Conservation (phyloP, 2,888 invertebrate species). For the Muscina levida region DNA sequence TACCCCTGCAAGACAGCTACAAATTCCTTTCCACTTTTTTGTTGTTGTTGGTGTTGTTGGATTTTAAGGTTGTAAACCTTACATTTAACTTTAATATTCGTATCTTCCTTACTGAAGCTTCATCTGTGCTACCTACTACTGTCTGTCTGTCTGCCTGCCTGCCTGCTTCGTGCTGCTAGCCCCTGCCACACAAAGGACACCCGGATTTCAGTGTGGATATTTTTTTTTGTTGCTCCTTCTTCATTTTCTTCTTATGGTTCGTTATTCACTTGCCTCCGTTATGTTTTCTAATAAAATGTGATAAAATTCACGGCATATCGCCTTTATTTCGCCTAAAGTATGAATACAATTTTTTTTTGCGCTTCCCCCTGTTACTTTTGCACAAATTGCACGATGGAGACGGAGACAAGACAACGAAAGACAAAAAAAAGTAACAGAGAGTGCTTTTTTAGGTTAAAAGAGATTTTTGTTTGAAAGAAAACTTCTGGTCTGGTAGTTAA, state of each 20-base stretch:
- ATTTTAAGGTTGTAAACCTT: constrained; percentile 38
- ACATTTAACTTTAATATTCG: constrained; percentile 37
- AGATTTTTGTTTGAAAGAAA: constrained; percentile 36
- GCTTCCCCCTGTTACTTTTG: neutral
- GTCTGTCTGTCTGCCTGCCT: too few species aligned
- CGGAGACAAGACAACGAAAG: neutral
- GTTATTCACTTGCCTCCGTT: constrained; percentile 28
- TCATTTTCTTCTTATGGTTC: neutral
- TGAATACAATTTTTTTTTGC: constrained; percentile 56
- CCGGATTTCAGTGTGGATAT: neutral
- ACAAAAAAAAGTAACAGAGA: constrained; percentile 10
- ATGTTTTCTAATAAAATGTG: constrained; percentile 62
- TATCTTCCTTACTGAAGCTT: neutral
- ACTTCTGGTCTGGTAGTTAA: constrained; percentile 49
- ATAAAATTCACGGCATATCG: constrained; percentile 67
- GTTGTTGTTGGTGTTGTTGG: too few species aligned
- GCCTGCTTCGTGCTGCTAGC: too few species aligned
- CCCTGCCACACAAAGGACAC: too few species aligned
- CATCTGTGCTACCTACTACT: too few species aligned
- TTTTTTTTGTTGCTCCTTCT: neutral
- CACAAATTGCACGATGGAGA: neutral
- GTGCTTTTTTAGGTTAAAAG: constrained; percentile 16
- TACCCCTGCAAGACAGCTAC: constrained; percentile 30
- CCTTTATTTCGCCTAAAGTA: constrained; percentile 63
- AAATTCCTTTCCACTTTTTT: constrained; percentile 1